Percentiles rank a stretch among this genome's conserved stretches.
phyloP scores from a whole-genome alignment of 2,113 vertebrate species.

The Tretioscincus oriximinensis region DNA sequence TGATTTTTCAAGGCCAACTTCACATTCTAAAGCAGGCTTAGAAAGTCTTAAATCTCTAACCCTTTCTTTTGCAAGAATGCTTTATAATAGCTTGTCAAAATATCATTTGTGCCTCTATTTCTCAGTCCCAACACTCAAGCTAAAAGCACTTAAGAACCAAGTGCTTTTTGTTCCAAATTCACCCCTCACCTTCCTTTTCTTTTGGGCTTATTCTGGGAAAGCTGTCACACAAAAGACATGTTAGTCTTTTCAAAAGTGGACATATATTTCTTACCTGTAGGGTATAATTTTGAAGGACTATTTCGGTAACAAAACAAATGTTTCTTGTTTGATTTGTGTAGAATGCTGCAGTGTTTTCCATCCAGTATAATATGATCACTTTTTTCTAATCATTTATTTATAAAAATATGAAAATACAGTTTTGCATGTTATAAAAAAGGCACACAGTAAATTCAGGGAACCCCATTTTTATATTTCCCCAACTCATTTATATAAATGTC shows the following conservation, averaged over 20 bases:
- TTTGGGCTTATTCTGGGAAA: not conserved
- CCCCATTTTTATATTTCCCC: not conserved
- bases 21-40: not conserved
- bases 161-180: not conserved
- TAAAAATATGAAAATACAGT: not conserved
- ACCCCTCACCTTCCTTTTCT: not conserved
- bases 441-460: not conserved
- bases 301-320: constrained; percentile 3
- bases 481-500: too few relatives aligned
- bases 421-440: too few relatives aligned
- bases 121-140: not conserved
- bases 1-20: not conserved
- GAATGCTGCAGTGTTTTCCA: not conserved
- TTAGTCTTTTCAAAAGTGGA: constrained; percentile 1
- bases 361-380: not conserved
- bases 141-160: constrained; percentile 4
- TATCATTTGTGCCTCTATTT: not conserved
- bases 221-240: not conserved
- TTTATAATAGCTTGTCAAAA: constrained; percentile 29
- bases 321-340: not conserved
- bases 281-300: not conserved
- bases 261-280: not conserved
- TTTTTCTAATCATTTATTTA: not conserved
- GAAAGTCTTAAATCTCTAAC: not conserved
- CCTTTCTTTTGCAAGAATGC: not conserved